phyloP scores from a whole-genome alignment of 2,888 invertebrate genomes.

The Cantharis lateralis region DNA sequence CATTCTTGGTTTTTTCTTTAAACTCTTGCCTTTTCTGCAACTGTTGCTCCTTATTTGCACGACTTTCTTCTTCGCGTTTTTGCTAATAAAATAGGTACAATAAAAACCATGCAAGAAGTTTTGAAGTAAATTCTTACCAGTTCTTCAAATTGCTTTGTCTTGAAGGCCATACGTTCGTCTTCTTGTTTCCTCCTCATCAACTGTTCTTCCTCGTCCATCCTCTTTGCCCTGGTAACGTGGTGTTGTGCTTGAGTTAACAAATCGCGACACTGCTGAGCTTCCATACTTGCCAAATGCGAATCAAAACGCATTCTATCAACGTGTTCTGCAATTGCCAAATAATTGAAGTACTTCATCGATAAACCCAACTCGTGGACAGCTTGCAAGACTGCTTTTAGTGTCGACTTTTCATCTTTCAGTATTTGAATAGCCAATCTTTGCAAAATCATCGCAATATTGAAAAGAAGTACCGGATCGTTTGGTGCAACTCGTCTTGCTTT shows the following conservation, averaged over 20 bases:
- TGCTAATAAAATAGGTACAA: slow-evolving; percentile 57
- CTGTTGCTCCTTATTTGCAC: slow-evolving; percentile 81
- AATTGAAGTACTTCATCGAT: slow-evolving; percentile 70
- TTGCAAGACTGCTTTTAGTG: slow-evolving; percentile 82
- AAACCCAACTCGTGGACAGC: slow-evolving; percentile 95
- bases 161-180: slow-evolving; percentile 83
- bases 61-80: slow-evolving; percentile 77
- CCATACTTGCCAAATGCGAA: slow-evolving; percentile 78
- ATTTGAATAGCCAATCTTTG: slow-evolving; percentile 90
- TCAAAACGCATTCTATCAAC: slow-evolving; percentile 81
- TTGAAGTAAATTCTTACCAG: slow-evolving; percentile 45
- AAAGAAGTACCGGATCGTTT: slow-evolving; percentile 88
- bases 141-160: slow-evolving; percentile 65
- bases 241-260: slow-evolving; percentile 95
- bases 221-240: slow-evolving; percentile 87
- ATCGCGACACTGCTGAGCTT: slow-evolving; percentile 93
- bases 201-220: slow-evolving; percentile 92
- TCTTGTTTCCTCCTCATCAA: slow-evolving; percentile 85
- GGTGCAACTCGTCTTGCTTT: slow-evolving; percentile 93
- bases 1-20: slow-evolving; percentile 94
- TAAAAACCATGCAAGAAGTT: not conserved
- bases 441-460: slow-evolving; percentile 93
- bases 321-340: slow-evolving; percentile 69
- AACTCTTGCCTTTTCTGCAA: slow-evolving; percentile 89
- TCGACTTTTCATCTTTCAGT: slow-evolving; percentile 92